Evolutionary conservation across 2,797 vertebrate genomes (phyloP), one percentile per base, ranked within the genome.

Genomic region (Megaceryle alcyon): DNA sequence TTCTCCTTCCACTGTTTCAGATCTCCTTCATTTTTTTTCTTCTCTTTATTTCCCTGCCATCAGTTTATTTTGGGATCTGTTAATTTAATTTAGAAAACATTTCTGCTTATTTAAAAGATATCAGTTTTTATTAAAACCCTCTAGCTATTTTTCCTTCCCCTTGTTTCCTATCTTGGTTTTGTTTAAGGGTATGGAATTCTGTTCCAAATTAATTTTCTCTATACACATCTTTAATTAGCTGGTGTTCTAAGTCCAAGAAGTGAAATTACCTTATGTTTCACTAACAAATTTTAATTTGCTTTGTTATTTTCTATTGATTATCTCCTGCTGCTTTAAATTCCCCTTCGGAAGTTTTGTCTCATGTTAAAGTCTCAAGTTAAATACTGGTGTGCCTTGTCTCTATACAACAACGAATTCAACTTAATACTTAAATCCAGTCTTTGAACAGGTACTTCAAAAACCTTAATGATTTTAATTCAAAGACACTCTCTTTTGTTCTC

Each of bases 201-300:
- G 5, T 79, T 79, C 41, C 75, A 71, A 54, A 8, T 75, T 44
- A 43, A 25, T 82, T 87, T 95, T 72, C 41, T 92, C 20, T 59
- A 17, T 37, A 37, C 3, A 21, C 7, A 71, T 56, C 8, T 81
- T 81, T 86, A 95, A 91, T 68, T 80, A 92, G 7, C 26, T 63
- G 31, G 4, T 86, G 21, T 61, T 92, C 10, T 31, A 41, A 72
- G 22, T 69, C 28, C 64, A 61, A 84, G 21, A 71, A 82, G 29
- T 72, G 65, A 76, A 89, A 72, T 91, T 84, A 57, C 63, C 12
- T 72, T 78, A 65, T 23, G 15, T 91, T 93, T 89, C 63, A 75
- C 39, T 68, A 78, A 54, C 3, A 75, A 77, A 63, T 46, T 46
- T 88, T 68, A 84, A 59, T 75, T 81, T 78, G 3, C 22, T 15